phyloP scores from a whole-genome alignment of 2,797 vertebrate species.

The Anguilla marmorata region DNA sequence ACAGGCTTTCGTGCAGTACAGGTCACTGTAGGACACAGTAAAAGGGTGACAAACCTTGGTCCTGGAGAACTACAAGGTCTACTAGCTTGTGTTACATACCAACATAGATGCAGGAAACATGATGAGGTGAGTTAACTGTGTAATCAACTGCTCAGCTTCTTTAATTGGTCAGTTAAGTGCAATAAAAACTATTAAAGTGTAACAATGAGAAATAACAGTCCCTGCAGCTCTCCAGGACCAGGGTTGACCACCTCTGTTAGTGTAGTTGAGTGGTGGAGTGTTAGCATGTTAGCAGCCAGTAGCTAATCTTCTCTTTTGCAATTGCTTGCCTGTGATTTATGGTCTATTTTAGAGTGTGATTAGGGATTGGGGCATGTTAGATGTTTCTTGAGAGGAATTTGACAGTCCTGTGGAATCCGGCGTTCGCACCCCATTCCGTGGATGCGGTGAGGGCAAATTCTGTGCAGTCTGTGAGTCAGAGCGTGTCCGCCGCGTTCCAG shows the following conservation, averaged over 20 bases:
- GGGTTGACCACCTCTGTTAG: not conserved
- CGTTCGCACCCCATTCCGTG: not conserved
- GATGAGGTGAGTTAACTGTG: not conserved
- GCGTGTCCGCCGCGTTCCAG: not conserved
- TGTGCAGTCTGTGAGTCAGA: not conserved
- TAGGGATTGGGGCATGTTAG: not conserved
- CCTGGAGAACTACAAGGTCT: not conserved
- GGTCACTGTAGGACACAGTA: not conserved
- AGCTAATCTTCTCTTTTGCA: not conserved
- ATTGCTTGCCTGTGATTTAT: not conserved
- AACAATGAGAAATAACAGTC: not conserved
- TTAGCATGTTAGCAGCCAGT: not conserved
- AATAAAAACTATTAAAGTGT: not conserved
- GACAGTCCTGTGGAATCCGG: not conserved
- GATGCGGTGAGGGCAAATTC: not conserved
- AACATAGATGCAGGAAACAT: not conserved
- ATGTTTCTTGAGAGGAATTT: not conserved
- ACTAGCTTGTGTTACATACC: not conserved
- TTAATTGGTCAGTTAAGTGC: not conserved
- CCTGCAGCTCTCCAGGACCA: not conserved
- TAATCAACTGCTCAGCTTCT: not conserved
- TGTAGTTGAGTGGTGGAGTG: not conserved
- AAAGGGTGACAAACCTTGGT: not conserved
- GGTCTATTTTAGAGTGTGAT: not conserved
- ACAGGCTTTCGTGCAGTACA: not conserved